A percentile compares a stretch with the other conserved stretches of the same genome.
phyloP scores from a whole-genome alignment of 2,797 vertebrate species.

The Mallotus villosus region DNA sequence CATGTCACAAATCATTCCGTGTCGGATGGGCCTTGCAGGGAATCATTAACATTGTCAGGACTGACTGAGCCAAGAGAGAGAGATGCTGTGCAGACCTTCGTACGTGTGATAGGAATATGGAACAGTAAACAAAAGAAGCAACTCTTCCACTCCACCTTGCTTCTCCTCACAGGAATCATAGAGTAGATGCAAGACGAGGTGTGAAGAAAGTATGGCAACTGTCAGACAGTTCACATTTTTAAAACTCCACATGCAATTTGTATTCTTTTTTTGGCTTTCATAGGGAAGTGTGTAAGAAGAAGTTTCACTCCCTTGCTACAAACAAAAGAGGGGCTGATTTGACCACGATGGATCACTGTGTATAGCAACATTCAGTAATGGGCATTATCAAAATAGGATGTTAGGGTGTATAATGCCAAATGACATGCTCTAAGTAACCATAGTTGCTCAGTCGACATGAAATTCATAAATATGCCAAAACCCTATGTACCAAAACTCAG shows the following conservation, averaged over 20 bases:
- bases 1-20: constrained; percentile 97
- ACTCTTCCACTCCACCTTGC: constrained; percentile 42
- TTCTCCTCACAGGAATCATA: constrained; percentile 63
- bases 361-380: background rate
- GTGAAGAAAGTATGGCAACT: constrained; percentile 60
- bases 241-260: constrained; percentile 32
- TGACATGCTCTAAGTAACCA: no score
- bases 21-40: constrained; percentile 87
- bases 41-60: constrained; percentile 99
- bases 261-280: constrained; percentile 17
- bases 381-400: background rate
- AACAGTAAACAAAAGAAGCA: constrained; percentile 74
- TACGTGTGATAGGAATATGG: constrained; percentile 64
- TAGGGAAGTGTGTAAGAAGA: constrained; percentile 34
- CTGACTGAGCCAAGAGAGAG: constrained; percentile 85
- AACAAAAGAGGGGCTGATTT: background rate
- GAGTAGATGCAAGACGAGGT: constrained; percentile 63
- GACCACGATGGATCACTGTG: background rate
- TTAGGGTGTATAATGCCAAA: background rate
- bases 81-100: constrained; percentile 63
- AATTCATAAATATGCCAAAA: no score
- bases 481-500: no score
- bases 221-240: constrained; percentile 66
- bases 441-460: no score
- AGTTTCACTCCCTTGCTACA: constrained; percentile 23